Evolutionary conservation across 1,140 invertebrate species (phyloP).

Genomic region (Drosophila nebulosa): DNA sequence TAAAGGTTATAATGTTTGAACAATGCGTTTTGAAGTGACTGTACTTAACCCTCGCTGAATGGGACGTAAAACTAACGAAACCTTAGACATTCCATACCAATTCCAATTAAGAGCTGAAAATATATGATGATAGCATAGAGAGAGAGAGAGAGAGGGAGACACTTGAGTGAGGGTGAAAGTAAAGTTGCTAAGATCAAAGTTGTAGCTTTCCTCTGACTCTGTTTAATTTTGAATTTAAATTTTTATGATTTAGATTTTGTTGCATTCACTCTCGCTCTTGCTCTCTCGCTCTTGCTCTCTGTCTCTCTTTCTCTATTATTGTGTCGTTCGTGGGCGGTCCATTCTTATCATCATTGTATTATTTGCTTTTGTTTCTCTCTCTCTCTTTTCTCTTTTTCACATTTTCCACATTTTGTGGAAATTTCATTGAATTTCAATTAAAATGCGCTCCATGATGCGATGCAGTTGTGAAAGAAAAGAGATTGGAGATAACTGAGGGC

Average conservation of each 20-base stretch:
- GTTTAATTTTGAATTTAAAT: too few relatives aligned
- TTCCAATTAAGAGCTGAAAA: too few relatives aligned
- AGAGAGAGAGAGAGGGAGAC: too few relatives aligned
- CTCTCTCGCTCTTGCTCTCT: too few relatives aligned
- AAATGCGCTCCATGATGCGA: conserved; percentile 18
- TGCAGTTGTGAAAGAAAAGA: conserved; percentile 26
- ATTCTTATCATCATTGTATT: not conserved
- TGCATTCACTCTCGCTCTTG: too few relatives aligned
- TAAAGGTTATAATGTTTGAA: conserved; percentile 22
- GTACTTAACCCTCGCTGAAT: not conserved
- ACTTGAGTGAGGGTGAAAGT: too few relatives aligned
- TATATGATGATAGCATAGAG: too few relatives aligned
- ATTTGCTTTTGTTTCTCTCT: not conserved
- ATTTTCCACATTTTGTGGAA: conserved; percentile 24
- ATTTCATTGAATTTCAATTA: conserved; percentile 56
- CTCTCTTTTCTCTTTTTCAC: not conserved
- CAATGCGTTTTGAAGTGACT: not conserved
- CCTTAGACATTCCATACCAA: too few relatives aligned
- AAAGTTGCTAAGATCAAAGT: too few relatives aligned
- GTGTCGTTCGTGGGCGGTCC: not conserved
- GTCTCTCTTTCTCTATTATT: not conserved
- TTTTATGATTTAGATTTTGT: too few relatives aligned
- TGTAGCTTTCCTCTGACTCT: too few relatives aligned
- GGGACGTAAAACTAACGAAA: too few relatives aligned
- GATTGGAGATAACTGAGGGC: conserved; percentile 35